Evolutionary conservation across 1,140 invertebrate species (phyloP).

Genomic region (Asbolus verrucosus): DNA sequence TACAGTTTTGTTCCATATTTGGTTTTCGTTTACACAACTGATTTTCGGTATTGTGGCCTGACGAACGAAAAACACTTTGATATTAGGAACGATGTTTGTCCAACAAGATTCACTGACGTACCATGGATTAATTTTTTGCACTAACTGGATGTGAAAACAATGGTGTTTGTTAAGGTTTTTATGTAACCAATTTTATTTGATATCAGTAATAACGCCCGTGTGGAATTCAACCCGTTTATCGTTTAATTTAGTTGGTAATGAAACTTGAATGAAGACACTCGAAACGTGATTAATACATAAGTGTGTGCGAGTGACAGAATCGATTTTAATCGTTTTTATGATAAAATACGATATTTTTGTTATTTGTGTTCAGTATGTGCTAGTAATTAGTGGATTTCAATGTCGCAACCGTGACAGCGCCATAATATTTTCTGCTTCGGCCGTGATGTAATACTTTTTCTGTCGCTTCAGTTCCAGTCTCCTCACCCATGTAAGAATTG

Average conservation of each 20-base stretch:
- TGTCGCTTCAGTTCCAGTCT: too few relatives aligned
- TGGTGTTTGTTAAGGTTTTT: conserved; percentile 14
- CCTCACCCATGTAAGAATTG: too few relatives aligned
- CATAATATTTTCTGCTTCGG: not conserved
- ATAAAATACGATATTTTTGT: not conserved
- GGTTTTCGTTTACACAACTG: not conserved
- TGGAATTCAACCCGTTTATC: not conserved
- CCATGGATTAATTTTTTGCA: not conserved
- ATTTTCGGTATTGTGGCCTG: not conserved
- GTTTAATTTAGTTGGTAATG: conserved; percentile 17
- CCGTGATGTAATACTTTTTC: conserved; percentile 1
- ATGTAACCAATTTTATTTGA: conserved; percentile 18
- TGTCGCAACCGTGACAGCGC: not conserved
- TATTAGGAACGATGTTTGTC: not conserved
- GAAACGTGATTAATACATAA: conserved; percentile 14
- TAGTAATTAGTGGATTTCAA: not conserved
- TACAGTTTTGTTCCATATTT: conserved; percentile 16
- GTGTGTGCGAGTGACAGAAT: conserved; percentile 13
- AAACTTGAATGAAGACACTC: conserved; percentile 18
- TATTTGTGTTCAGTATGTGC: not conserved
- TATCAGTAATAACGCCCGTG: not conserved
- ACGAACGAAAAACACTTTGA: not conserved
- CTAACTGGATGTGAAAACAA: conserved; percentile 30
- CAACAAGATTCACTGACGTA: conserved; percentile 11
- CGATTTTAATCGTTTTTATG: conserved; percentile 18